These are phyloP conservation scores for Galeruca laticollis DNA, from an alignment of 2,888 invertebrate species.

Conservation along the genomic window DNA sequence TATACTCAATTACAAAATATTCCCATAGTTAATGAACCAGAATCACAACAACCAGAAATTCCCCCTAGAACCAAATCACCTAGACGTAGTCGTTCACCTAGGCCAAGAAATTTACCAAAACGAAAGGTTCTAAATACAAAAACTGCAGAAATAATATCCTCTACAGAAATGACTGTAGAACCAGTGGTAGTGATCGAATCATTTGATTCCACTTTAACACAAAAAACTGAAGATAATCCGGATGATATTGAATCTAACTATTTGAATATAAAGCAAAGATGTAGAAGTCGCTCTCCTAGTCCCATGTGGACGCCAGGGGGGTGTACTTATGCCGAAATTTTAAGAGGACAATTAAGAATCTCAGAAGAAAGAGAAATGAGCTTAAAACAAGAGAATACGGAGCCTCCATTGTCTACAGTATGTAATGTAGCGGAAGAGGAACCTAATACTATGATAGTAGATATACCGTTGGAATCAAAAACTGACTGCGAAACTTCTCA, in stretches of 20 bases:
- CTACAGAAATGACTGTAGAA: neutral
- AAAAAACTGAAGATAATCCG: constrained; percentile 38
- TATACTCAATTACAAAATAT: constrained; percentile 32
- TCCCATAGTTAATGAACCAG: constrained; percentile 45
- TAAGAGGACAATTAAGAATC: constrained; percentile 71
- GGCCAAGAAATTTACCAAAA: constrained; percentile 22
- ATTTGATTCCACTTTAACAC: neutral
- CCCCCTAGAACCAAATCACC: constrained; percentile 56
- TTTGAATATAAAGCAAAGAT: constrained; percentile 38
- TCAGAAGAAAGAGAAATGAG: constrained; percentile 42
- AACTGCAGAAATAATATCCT: neutral
- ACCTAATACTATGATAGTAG: neutral
- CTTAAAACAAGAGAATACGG: constrained; percentile 18
- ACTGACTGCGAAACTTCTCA: constrained; percentile 13
- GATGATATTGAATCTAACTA: constrained; percentile 18
- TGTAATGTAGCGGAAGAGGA: neutral
- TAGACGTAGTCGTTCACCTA: constrained; percentile 67
- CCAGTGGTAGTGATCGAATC: neutral
- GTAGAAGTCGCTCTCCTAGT: constrained; percentile 73
- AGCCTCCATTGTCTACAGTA: constrained; percentile 24
- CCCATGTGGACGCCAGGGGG: constrained; percentile 82
- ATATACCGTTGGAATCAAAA: constrained; percentile 13
- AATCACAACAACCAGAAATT: constrained; percentile 35
- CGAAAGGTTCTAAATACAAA: neutral
- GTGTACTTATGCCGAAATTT: constrained; percentile 83